Evolutionary conservation across 2,113 vertebrate species (phyloP).

Genomic region (Cygnus buccinator): DNA sequence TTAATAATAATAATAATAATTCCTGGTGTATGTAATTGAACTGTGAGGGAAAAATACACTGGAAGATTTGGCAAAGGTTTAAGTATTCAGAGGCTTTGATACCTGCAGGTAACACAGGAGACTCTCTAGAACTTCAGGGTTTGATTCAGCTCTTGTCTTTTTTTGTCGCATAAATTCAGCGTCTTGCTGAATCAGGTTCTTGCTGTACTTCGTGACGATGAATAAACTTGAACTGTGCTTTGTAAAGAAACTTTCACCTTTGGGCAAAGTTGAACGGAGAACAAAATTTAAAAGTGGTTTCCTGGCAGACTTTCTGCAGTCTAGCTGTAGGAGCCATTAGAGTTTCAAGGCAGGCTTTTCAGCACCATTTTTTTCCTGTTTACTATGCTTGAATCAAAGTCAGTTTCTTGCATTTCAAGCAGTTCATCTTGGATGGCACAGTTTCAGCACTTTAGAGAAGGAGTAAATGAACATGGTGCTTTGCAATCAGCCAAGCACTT

Average conservation of each 20-base stretch:
- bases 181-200: conserved; percentile 7
- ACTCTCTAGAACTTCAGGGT: background rate
- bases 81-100: background rate
- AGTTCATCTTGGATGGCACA: background rate
- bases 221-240: conserved; percentile 34
- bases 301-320: background rate
- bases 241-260: conserved; percentile 52
- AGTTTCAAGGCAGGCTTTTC: conserved; percentile 12
- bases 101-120: background rate
- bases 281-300: background rate
- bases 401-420: conserved; percentile 1
- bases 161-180: background rate
- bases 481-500: background rate
- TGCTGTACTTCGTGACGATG: conserved; percentile 30
- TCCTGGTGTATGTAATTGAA: background rate
- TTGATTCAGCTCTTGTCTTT: background rate
- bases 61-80: background rate
- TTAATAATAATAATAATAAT: too few species aligned
- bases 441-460: background rate
- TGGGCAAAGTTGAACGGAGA: conserved; percentile 42
- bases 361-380: background rate
- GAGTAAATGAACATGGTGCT: background rate
- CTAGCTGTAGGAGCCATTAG: background rate
- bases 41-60: background rate
- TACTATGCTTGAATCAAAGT: conserved; percentile 4